Percentiles rank a stretch among this genome's conserved stretches.
These are phyloP conservation scores for Calameuta pallipes DNA, from an alignment of 2,888 invertebrate species.

Conservation along the genomic window DNA sequence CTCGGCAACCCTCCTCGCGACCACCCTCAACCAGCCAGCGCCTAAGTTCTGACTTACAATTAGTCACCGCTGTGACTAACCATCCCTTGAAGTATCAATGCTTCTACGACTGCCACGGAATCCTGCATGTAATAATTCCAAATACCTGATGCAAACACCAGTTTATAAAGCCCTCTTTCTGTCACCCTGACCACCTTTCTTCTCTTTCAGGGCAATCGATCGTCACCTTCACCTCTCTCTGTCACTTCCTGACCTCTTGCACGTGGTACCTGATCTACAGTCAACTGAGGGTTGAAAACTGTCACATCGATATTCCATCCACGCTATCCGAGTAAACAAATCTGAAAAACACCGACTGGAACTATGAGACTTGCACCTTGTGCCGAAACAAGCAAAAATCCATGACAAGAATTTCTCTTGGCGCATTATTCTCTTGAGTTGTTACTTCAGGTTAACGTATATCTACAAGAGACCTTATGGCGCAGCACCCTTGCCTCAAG, in stretches of 20 bases:
- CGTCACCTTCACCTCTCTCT: neutral
- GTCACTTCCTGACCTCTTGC: neutral
- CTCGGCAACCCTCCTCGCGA: neutral
- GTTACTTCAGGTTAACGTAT: neutral
- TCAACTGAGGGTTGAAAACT: neutral
- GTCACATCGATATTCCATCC: neutral
- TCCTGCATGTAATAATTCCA: neutral
- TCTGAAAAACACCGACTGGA: neutral
- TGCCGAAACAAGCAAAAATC: neutral
- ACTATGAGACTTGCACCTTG: neutral
- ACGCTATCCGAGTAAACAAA: neutral
- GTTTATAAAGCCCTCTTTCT: neutral
- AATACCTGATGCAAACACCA: neutral
- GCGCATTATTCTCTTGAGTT: neutral
- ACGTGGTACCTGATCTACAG: neutral
- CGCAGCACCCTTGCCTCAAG: neutral
- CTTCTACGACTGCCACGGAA: neutral
- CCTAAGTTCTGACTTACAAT: neutral
- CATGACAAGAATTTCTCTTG: neutral
- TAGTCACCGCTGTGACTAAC: constrained; percentile 10
- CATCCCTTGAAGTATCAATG: neutral
- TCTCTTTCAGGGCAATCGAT: neutral
- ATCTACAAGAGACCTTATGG: neutral
- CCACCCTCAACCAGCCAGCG: constrained; percentile 11
- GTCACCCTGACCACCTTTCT: neutral